A percentile compares a stretch with the other conserved stretches of the same genome.
Conservation (phyloP, 2,888 invertebrate genomes). For the Tiphia femorata region DNA sequence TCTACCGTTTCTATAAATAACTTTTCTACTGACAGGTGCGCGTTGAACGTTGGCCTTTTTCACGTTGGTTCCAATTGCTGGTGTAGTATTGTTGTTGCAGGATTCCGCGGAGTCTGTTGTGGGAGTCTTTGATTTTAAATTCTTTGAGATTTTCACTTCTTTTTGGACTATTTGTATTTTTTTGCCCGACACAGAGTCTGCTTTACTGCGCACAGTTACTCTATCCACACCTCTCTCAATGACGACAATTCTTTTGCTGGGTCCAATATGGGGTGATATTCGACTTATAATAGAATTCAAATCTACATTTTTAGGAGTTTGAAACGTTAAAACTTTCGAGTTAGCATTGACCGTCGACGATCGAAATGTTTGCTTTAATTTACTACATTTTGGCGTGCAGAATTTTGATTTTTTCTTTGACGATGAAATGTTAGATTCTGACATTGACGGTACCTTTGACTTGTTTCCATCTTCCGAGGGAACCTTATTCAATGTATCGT, state of each 20-base stretch:
- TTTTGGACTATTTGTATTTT: background rate
- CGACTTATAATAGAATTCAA: conserved; percentile 51
- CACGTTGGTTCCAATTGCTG: too few species aligned
- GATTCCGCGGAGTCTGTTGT: background rate
- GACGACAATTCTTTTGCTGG: conserved; percentile 51
- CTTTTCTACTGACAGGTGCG: conserved; percentile 27
- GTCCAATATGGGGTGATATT: conserved; percentile 46
- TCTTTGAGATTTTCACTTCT: background rate
- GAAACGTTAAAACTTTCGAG: conserved; percentile 48
- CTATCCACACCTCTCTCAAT: conserved; percentile 43
- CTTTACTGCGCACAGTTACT: conserved; percentile 1
- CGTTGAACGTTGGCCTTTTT: conserved; percentile 8
- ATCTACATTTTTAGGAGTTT: conserved; percentile 44
- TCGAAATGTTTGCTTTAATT: conserved; percentile 15
- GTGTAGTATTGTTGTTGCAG: background rate
- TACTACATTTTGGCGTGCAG: background rate
- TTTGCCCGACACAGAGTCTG: conserved; percentile 8
- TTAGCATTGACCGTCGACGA: conserved; percentile 24
- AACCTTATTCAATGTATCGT: background rate
- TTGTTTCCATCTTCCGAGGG: too few species aligned
- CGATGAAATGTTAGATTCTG: conserved; percentile 2
- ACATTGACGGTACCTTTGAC: background rate
- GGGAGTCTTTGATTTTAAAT: background rate
- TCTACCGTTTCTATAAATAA: conserved; percentile 47
- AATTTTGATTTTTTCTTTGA: background rate